phyloP scores from a whole-genome alignment of 2,888 invertebrate genomes.

The Lepidonotus clava region DNA sequence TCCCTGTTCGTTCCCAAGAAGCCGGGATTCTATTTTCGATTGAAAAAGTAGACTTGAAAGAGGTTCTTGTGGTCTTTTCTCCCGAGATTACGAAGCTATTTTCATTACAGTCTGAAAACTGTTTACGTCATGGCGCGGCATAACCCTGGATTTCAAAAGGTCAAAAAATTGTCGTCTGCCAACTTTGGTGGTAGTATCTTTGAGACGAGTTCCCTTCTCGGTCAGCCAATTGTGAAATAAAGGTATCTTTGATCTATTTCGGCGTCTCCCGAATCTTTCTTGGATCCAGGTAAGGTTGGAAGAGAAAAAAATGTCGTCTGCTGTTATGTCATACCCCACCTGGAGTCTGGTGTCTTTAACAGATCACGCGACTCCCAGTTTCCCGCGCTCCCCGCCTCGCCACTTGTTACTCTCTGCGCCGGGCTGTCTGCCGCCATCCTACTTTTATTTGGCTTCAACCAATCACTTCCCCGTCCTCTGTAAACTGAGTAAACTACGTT shows the following conservation, averaged over 20 bases:
- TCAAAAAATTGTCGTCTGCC: slow-evolving; percentile 45
- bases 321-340: background rate
- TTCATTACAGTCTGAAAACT: background rate
- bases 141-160: slow-evolving; percentile 46
- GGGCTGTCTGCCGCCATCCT: background rate
- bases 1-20: background rate
- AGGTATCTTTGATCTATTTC: slow-evolving; percentile 7
- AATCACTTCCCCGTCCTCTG: background rate
- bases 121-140: slow-evolving; percentile 2
- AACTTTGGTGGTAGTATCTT: slow-evolving; percentile 15
- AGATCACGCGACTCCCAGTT: background rate
- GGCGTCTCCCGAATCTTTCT: background rate
- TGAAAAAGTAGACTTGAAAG: background rate
- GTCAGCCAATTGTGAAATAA: slow-evolving; percentile 11
- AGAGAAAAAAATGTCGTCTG: background rate
- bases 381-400: background rate
- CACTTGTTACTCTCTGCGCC: background rate
- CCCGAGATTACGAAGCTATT: slow-evolving; percentile 4
- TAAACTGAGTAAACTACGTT: no score
- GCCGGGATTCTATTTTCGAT: background rate
- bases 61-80: slow-evolving; percentile 16
- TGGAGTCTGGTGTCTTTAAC: background rate
- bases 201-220: background rate
- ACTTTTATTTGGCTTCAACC: background rate
- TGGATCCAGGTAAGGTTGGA: slow-evolving; percentile 8